Percentiles rank a stretch among this genome's conserved stretches.
These are phyloP conservation scores for Neelides folsomi DNA, from an alignment of 2,888 invertebrate species.

Conservation along the genomic window DNA sequence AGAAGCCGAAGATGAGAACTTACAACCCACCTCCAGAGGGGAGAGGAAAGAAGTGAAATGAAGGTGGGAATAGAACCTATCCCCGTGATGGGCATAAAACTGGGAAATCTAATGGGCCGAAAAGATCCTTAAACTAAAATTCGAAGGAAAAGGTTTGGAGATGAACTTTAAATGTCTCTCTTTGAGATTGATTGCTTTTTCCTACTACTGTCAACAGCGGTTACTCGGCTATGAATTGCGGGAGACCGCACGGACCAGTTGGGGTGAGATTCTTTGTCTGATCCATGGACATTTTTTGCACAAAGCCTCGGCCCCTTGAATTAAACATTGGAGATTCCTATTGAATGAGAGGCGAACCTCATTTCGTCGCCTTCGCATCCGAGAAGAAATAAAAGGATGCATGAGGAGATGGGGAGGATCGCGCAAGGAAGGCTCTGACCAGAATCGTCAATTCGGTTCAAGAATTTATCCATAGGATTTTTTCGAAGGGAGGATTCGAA, in stretches of 20 bases:
- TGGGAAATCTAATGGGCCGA: constrained; percentile 22
- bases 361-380: no score
- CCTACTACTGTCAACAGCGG: constrained; percentile 8
- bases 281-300: no score
- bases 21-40: background rate
- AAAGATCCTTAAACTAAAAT: constrained; percentile 7
- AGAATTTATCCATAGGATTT: background rate
- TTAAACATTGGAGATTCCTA: no score
- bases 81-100: constrained; percentile 31
- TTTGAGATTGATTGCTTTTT: constrained; percentile 19
- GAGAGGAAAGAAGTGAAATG: constrained; percentile 15
- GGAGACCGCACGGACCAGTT: no score
- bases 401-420: no score
- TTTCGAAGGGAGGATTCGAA: background rate
- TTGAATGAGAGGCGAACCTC: no score
- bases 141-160: constrained; percentile 9
- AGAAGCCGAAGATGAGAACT: constrained; percentile 6
- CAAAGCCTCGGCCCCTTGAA: no score
- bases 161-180: constrained; percentile 31
- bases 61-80: constrained; percentile 24
- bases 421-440: constrained; percentile 6
- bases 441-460: constrained; percentile 11
- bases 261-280: no score
- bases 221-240: background rate
- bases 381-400: no score